These are phyloP conservation scores for Adelognathus sp. DNA, from an alignment of 2,888 invertebrate species.

Conservation along the genomic window DNA sequence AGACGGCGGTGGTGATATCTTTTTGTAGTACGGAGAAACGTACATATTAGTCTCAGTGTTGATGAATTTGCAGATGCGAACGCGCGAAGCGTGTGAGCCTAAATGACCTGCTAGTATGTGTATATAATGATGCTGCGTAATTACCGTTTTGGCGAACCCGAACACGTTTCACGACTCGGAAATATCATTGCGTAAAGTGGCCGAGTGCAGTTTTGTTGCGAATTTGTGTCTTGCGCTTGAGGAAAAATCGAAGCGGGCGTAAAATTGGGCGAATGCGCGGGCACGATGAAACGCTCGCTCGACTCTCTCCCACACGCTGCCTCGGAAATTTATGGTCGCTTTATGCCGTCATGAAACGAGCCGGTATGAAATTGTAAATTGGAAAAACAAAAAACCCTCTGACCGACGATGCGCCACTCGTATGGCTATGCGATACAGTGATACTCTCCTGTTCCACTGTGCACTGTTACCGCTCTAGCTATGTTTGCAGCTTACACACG, in stretches of 20 bases:
- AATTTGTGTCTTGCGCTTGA: background rate
- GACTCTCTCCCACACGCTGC: background rate
- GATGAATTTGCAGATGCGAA: no score
- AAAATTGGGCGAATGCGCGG: constrained; percentile 2
- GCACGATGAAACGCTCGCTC: constrained; percentile 8
- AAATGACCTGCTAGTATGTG: no score
- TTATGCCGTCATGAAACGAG: constrained; percentile 62
- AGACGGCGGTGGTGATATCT: no score
- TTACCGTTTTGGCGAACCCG: constrained; percentile 4
- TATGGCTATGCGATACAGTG: background rate
- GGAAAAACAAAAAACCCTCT: constrained; percentile 56
- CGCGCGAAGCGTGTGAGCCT: no score
- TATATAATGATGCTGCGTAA: constrained; percentile 22
- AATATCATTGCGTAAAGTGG: background rate
- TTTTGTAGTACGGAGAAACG: no score
- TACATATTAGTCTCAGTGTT: no score
- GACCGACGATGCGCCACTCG: constrained; percentile 25
- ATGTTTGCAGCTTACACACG: constrained; percentile 33
- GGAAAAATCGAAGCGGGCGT: constrained; percentile 31
- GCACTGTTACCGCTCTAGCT: background rate
- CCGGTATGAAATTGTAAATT: constrained; percentile 66
- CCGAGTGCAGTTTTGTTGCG: background rate
- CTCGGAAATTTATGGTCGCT: constrained; percentile 63
- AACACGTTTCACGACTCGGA: constrained; percentile 5
- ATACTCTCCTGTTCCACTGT: background rate